Conservation (phyloP, 2,797 vertebrate genomes). For the Telmatherina bonti region DNA sequence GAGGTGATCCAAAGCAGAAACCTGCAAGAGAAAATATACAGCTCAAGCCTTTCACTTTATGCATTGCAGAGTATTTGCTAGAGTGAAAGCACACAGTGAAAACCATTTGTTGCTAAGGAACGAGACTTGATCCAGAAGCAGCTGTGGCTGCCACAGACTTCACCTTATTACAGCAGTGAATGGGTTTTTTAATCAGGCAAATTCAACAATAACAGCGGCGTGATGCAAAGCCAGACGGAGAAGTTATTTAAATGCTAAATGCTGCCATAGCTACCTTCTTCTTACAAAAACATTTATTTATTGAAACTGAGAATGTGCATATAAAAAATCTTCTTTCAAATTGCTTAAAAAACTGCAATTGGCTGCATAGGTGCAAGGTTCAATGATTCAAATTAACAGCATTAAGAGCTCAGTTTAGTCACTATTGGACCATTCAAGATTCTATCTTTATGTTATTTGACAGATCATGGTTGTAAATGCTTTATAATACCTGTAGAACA, state of each 20-base stretch:
- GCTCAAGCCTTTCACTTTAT: slow-evolving; percentile 42
- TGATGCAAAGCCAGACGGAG: slow-evolving; percentile 17
- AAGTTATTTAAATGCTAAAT: slow-evolving; percentile 20
- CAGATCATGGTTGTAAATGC: background rate
- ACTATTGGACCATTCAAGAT: background rate
- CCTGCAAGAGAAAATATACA: background rate
- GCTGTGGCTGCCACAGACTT: slow-evolving; percentile 46
- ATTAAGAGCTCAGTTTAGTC: background rate
- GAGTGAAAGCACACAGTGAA: slow-evolving; percentile 20
- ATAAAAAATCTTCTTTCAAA: background rate
- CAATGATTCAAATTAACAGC: background rate
- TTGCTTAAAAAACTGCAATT: background rate
- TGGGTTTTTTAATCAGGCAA: slow-evolving; percentile 34
- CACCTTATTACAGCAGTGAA: slow-evolving; percentile 43
- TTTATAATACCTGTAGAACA: background rate
- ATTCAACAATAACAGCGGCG: slow-evolving; percentile 13
- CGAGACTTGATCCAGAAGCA: slow-evolving; percentile 38
- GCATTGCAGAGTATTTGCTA: slow-evolving; percentile 54
- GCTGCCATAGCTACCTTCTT: slow-evolving; percentile 3
- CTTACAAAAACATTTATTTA: background rate
- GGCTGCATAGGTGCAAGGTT: background rate
- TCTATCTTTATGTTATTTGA: background rate
- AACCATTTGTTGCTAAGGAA: slow-evolving; percentile 80
- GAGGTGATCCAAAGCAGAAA: slow-evolving; percentile 9
- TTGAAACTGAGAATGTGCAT: background rate